Percentiles rank a stretch among this genome's conserved stretches.
phyloP scores from a whole-genome alignment of 2,888 invertebrate species.

The Muschampia plurimacula region DNA sequence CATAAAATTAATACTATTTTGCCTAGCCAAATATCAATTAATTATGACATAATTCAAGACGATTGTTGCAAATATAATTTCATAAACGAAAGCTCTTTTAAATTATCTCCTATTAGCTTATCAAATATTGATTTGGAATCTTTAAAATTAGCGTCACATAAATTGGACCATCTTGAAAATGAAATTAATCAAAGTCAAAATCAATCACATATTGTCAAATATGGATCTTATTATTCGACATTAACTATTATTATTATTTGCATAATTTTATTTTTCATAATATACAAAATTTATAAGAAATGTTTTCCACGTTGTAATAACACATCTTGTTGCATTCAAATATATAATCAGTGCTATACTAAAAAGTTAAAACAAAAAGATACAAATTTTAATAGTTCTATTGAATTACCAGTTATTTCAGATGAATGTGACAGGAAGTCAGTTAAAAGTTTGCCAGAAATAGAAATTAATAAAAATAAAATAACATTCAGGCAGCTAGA shows the following conservation, averaged over 20 bases:
- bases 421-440: neutral
- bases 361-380: too few relatives aligned
- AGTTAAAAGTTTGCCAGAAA: neutral
- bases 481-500: neutral
- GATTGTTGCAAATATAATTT: constrained; percentile 8
- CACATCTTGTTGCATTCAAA: neutral
- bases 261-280: neutral
- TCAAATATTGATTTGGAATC: neutral
- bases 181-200: neutral
- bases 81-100: neutral
- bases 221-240: neutral
- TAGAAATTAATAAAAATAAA: neutral
- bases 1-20: neutral
- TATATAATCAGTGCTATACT: neutral
- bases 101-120: neutral
- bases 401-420: neutral
- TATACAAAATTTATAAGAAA: neutral
- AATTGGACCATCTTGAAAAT: neutral
- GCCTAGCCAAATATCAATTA: neutral
- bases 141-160: neutral
- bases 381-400: neutral
- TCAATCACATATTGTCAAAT: neutral
- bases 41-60: constrained; percentile 12
- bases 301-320: neutral
- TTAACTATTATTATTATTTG: neutral